These are phyloP conservation scores for Formica aserva DNA, from an alignment of 2,888 invertebrate species.

Conservation along the genomic window DNA sequence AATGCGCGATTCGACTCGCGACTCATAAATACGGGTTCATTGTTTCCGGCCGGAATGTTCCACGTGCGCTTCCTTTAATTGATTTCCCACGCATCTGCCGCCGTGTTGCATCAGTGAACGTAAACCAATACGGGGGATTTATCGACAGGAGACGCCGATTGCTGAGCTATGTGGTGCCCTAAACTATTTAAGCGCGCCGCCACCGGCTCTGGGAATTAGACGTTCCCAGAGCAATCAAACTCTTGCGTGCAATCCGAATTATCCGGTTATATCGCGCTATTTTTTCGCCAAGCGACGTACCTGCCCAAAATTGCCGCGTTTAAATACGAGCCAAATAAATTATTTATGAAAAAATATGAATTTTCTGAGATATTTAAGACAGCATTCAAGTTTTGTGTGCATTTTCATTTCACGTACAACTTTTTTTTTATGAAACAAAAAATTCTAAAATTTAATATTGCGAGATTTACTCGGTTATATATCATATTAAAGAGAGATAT, in stretches of 20 bases:
- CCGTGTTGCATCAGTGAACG: conserved; percentile 5
- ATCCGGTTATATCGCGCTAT: conserved; percentile 8
- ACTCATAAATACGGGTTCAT: conserved; percentile 62
- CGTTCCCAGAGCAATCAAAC: conserved; percentile 44
- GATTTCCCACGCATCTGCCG: conserved; percentile 60
- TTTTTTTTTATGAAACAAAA: background rate
- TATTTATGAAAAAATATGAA: background rate
- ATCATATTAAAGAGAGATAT: background rate
- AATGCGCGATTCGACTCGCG: conserved; percentile 51
- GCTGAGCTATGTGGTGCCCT: conserved; percentile 51
- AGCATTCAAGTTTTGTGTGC: background rate
- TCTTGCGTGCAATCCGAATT: conserved; percentile 42
- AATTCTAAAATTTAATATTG: background rate
- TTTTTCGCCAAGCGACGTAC: background rate
- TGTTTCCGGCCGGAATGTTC: conserved; percentile 58
- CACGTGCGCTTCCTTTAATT: conserved; percentile 61
- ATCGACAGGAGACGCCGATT: conserved; percentile 58
- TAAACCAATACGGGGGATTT: conserved; percentile 60
- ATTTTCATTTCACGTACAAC: background rate
- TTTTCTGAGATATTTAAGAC: background rate
- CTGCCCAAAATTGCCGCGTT: background rate
- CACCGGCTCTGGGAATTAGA: conserved; percentile 33
- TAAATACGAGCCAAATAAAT: background rate
- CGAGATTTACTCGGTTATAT: background rate
- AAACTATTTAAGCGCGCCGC: conserved; percentile 45